Conservation (phyloP, 2,797 vertebrate genomes). For the Lacerta agilis region DNA sequence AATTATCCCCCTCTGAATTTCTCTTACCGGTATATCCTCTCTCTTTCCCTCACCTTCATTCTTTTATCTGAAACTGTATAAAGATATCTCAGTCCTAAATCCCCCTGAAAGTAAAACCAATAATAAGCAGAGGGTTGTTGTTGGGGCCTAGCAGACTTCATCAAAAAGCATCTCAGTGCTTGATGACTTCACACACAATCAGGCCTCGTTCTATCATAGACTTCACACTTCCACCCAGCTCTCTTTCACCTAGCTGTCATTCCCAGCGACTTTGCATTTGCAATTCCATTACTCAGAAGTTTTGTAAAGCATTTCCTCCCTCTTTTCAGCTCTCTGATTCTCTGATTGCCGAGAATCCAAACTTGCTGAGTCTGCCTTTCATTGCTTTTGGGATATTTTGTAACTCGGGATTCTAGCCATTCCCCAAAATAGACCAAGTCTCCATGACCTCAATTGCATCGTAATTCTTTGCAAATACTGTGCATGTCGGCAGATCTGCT, state of each 20-base stretch:
- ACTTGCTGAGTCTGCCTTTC: conserved; percentile 2
- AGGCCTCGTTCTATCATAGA: conserved; percentile 3
- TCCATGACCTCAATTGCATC: conserved; percentile 38
- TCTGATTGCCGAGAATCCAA: conserved; percentile 3
- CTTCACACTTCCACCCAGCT: neutral
- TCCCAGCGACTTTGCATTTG: neutral
- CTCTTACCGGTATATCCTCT: neutral
- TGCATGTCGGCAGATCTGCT: conserved; percentile 35
- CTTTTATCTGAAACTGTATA: neutral
- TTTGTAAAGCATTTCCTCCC: neutral
- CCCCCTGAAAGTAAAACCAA: neutral
- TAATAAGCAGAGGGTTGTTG: neutral
- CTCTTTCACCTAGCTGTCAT: neutral
- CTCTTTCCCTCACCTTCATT: neutral
- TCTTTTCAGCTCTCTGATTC: neutral
- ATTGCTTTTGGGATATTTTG: conserved; percentile 19
- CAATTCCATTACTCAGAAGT: conserved; percentile 1
- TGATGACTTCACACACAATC: neutral
- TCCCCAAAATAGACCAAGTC: conserved; percentile 36
- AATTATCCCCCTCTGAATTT: neutral
- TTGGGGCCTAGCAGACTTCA: neutral
- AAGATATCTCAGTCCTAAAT: neutral
- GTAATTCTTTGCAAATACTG: conserved; percentile 45
- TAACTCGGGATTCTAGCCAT: conserved; percentile 24
- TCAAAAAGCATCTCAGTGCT: accelerated